phyloP scores from a whole-genome alignment of 2,888 invertebrate genomes.

The Dendrolimus houi region DNA sequence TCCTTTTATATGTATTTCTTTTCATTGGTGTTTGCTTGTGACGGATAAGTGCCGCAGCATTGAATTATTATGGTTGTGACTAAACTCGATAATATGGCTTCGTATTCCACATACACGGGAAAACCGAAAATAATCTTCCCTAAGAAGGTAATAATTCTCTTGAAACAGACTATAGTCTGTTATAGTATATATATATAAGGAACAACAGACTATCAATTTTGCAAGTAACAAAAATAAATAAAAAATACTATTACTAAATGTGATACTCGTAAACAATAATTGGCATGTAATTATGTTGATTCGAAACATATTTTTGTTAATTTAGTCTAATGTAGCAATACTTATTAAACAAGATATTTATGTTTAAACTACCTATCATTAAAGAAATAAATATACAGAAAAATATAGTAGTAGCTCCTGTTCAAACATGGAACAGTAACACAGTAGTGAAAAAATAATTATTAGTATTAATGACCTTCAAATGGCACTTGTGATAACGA shows the following conservation, averaged over 20 bases:
- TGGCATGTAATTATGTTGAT: too few relatives aligned
- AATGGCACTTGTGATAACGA: background rate
- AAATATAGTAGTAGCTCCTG: too few relatives aligned
- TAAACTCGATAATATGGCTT: conserved; percentile 71
- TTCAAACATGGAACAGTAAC: too few relatives aligned
- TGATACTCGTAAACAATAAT: too few relatives aligned
- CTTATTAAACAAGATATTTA: too few relatives aligned
- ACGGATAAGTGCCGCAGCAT: conserved; percentile 44
- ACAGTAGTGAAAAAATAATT: too few relatives aligned
- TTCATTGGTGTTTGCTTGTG: conserved; percentile 49
- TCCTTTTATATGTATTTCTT: conserved; percentile 32
- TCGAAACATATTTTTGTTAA: too few relatives aligned
- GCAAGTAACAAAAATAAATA: background rate
- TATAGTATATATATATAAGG: too few relatives aligned
- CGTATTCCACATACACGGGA: conserved; percentile 68
- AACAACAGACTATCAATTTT: background rate
- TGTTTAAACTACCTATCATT: too few relatives aligned
- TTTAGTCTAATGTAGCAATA: too few relatives aligned
- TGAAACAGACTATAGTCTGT: conserved; percentile 8
- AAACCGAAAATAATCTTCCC: conserved; percentile 72
- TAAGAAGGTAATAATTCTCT: conserved; percentile 59
- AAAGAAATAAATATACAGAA: too few relatives aligned
- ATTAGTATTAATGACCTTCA: background rate
- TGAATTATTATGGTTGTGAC: conserved; percentile 74
- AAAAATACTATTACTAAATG: too few relatives aligned